phyloP scores from a whole-genome alignment of 2,113 vertebrate genomes.

The Edolisoma coerulescens region DNA sequence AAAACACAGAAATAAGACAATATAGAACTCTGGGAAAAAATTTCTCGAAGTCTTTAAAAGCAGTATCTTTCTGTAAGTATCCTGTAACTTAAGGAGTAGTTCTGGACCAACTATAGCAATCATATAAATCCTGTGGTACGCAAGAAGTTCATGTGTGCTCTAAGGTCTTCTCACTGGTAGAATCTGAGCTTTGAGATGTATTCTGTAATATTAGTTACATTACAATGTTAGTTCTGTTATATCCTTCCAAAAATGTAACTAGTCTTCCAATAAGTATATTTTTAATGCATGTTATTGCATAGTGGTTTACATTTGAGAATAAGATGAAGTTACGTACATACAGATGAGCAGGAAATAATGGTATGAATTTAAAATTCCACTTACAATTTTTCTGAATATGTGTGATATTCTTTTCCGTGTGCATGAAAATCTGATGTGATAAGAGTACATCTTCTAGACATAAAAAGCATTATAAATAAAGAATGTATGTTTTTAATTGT shows the following conservation, averaged over 20 bases:
- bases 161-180: background rate
- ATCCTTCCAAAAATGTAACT: background rate
- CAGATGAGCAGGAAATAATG: background rate
- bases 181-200: background rate
- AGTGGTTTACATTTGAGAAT: background rate
- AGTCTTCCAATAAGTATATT: background rate
- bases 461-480: background rate
- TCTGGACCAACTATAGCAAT: background rate
- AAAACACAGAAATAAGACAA: background rate
- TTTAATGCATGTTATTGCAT: background rate
- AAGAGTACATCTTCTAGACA: background rate
- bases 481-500: background rate
- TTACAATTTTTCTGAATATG: background rate
- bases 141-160: background rate
- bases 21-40: background rate
- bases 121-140: rapidly evolving
- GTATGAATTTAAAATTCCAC: background rate
- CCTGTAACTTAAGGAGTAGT: background rate
- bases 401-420: background rate
- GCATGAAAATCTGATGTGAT: background rate
- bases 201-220: background rate
- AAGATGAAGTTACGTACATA: background rate
- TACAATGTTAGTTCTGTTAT: background rate
- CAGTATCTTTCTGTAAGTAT: background rate
- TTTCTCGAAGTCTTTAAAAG: background rate